Evolutionary conservation across 2,797 vertebrate species (phyloP).

Genomic region (Dicrostonyx torquatus): DNA sequence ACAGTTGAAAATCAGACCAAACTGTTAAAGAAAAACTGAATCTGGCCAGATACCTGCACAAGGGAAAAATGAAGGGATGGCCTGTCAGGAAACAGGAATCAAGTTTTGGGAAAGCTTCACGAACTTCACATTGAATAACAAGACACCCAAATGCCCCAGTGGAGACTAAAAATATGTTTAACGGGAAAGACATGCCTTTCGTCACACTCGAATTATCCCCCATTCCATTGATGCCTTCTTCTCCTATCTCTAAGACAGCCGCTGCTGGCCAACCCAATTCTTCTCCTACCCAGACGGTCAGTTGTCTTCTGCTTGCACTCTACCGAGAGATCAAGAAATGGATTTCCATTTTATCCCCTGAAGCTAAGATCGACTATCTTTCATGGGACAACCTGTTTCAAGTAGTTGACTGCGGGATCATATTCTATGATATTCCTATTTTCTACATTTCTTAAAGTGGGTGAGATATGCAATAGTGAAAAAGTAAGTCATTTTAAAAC

Average conservation of each 20-base stretch:
- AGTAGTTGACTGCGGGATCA: not conserved
- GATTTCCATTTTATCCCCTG: conserved; percentile 4
- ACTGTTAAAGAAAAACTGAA: not conserved
- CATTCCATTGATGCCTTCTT: not conserved
- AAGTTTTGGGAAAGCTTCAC: not conserved
- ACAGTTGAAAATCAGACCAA: not conserved
- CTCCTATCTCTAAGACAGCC: not conserved
- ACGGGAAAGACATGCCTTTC: not conserved
- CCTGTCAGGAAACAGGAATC: not conserved
- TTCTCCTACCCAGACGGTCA: not conserved
- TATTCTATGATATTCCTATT: too few relatives aligned
- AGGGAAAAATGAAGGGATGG: not conserved
- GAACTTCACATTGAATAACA: conserved; percentile 17
- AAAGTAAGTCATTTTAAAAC: conserved; percentile 31
- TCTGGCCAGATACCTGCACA: not conserved
- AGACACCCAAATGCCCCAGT: not conserved
- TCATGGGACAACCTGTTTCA: not conserved
- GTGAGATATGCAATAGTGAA: not conserved
- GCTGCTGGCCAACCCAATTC: not conserved
- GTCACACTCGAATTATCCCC: not conserved
- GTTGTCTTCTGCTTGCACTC: not conserved
- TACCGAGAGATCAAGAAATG: conserved; percentile 4
- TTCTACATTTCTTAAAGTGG: not conserved
- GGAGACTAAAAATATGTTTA: not conserved
- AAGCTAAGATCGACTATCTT: conserved; percentile 24